Conservation (phyloP, 1,140 invertebrate species). For the Musca domestica region DNA sequence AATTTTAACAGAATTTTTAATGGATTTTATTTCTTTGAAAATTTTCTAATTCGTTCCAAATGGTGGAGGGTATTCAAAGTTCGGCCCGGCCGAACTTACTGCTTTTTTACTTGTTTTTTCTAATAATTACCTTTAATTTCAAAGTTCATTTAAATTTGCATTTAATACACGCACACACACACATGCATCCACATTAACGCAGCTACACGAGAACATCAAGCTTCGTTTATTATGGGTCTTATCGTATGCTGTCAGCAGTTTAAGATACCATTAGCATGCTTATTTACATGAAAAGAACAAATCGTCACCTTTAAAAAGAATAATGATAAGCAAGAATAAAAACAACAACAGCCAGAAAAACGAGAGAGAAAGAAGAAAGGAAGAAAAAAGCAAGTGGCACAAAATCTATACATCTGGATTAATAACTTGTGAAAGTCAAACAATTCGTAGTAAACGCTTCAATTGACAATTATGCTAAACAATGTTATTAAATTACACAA, state of each 20-base stretch:
- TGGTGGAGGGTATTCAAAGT: no score
- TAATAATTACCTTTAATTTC: constrained; percentile 26
- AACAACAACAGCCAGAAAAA: not conserved
- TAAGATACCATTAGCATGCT: not conserved
- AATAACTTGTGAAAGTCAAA: constrained; percentile 15
- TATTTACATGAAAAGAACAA: constrained; percentile 8
- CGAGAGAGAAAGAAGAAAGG: not conserved
- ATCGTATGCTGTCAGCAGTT: not conserved
- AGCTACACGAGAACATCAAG: no score
- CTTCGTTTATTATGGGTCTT: no score
- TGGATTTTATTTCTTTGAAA: no score
- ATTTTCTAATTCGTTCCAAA: no score
- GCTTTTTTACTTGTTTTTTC: no score
- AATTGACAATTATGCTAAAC: constrained; percentile 44
- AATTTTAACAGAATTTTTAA: no score
- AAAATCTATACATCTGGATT: no score
- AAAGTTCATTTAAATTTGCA: constrained; percentile 26
- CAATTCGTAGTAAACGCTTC: constrained; percentile 26
- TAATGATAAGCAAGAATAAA: not conserved
- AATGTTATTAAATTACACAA: constrained; percentile 53
- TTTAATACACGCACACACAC: constrained; percentile 13
- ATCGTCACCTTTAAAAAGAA: constrained; percentile 14
- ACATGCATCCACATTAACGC: no score
- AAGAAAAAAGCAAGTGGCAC: not conserved
- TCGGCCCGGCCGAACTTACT: no score